phyloP scores from a whole-genome alignment of 2,888 invertebrate species.

The Tridacna crocea region DNA sequence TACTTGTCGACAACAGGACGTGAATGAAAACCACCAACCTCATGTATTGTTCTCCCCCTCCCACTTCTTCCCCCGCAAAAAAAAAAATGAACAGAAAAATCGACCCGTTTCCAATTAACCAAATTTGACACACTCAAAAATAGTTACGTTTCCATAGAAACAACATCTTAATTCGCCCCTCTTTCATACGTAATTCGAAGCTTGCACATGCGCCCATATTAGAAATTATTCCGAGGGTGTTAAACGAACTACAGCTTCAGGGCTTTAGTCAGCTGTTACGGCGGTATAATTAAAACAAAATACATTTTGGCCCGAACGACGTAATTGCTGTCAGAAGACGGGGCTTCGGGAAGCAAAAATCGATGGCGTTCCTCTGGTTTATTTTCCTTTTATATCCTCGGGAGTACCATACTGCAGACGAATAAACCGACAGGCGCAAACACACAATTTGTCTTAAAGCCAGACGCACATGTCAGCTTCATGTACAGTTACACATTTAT shows the following conservation, averaged over 20 bases:
- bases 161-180: no score
- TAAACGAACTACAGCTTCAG: neutral
- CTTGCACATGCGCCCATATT: neutral
- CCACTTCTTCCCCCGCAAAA: no score
- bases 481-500: no score
- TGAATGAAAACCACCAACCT: no score
- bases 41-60: no score
- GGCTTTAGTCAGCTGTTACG: neutral
- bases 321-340: slow-evolving; percentile 20
- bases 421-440: neutral
- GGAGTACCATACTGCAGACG: slow-evolving; percentile 15
- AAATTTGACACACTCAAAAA: no score
- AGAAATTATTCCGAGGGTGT: neutral
- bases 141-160: no score
- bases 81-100: no score
- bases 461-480: no score
- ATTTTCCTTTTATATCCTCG: slow-evolving; percentile 2
- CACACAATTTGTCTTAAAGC: neutral
- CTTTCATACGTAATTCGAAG: neutral
- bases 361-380: slow-evolving; percentile 2
- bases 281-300: slow-evolving; percentile 16
- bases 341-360: slow-evolving; percentile 4
- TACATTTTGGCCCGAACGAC: slow-evolving; percentile 10
- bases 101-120: no score
- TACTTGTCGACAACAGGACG: no score